phyloP scores from a whole-genome alignment of 92 coral and sea anemone species.

The Virgularia gustaviana region DNA sequence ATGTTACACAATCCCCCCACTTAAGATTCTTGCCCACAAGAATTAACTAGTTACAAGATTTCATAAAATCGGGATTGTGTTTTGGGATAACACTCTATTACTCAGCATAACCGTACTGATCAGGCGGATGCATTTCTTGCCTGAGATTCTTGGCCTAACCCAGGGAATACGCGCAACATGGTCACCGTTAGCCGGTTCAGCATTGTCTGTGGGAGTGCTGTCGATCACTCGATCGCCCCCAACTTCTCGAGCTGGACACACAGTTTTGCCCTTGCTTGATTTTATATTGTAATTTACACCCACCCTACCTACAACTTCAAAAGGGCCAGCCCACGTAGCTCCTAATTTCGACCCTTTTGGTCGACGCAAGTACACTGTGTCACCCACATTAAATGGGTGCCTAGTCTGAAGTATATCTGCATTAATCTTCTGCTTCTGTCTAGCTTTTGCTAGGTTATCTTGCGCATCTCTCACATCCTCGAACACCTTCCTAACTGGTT shows the following conservation, averaged over 20 bases:
- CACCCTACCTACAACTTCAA: conserved; percentile 6
- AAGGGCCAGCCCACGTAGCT: conserved; percentile 48
- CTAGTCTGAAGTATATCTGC: neutral
- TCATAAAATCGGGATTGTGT: too few relatives aligned
- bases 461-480: conserved; percentile 27
- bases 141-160: conserved; percentile 19
- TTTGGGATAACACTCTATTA: too few relatives aligned
- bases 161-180: neutral
- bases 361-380: conserved; percentile 33
- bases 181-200: conserved; percentile 4
- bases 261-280: conserved; percentile 31
- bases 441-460: conserved; percentile 17
- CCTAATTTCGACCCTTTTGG: conserved; percentile 47
- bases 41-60: too few relatives aligned
- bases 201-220: conserved; percentile 4
- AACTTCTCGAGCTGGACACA: conserved; percentile 36
- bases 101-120: conserved; percentile 35
- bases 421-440: neutral
- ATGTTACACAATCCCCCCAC: too few relatives aligned
- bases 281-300: conserved; percentile 42
- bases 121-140: conserved; percentile 30
- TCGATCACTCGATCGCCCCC: conserved; percentile 36
- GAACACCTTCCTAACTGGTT: neutral
- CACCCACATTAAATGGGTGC: conserved; percentile 20
- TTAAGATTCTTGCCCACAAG: too few relatives aligned